phyloP scores from a whole-genome alignment of 2,888 invertebrate species.

The Stenotaenia linearis region DNA sequence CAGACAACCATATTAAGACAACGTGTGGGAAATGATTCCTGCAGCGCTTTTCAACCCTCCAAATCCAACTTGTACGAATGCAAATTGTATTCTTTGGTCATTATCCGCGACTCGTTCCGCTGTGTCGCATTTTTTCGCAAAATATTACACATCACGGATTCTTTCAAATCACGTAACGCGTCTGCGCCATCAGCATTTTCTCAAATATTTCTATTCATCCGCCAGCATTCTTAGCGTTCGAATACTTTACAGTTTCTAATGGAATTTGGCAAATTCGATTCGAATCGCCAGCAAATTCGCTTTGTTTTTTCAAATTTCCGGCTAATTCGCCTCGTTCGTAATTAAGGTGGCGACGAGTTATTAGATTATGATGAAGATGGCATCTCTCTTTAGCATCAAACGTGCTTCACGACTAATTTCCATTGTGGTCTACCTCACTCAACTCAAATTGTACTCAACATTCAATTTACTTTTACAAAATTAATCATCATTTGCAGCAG shows the following conservation, averaged over 20 bases:
- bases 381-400: neutral
- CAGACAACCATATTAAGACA: conserved; percentile 6
- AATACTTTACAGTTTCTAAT: too few species aligned
- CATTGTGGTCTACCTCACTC: neutral
- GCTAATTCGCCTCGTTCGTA: neutral
- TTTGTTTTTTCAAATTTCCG: neutral
- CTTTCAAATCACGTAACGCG: neutral
- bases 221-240: too few species aligned
- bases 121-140: neutral
- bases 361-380: conserved; percentile 2
- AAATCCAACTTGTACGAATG: conserved; percentile 11
- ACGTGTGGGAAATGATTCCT: conserved; percentile 10
- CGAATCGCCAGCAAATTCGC: too few species aligned
- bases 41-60: conserved; percentile 1
- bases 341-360: neutral
- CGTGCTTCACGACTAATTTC: neutral
- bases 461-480: too few species aligned
- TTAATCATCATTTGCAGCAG: neutral
- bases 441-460: too few species aligned
- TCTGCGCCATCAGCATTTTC: neutral
- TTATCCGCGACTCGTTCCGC: neutral
- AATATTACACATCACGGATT: neutral
- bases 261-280: too few species aligned
- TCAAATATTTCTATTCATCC: too few species aligned
- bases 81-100: neutral